Base-by-base conservation (phyloP, 2,797 vertebrate genomes). In the Tragelaphus eurycerus region DNA sequence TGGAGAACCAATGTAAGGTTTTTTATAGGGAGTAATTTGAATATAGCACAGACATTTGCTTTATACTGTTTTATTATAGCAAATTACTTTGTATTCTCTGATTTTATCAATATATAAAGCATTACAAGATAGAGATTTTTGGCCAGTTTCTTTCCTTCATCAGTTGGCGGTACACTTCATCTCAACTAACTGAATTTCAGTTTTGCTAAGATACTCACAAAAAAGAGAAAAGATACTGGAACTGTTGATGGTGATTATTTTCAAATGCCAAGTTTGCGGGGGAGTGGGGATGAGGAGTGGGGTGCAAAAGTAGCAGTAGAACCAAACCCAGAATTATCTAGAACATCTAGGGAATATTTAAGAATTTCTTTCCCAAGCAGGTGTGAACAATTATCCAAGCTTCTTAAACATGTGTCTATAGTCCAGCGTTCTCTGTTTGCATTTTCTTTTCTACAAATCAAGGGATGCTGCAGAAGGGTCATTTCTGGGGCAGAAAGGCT, bases 401-500 rank as follows among this genome's bases (percentile, higher is more conserved):
- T 64, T 88, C 59, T 82, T 82, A 86, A 91, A 89, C 27, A 54
- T 14, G 46, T 46, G 89, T 60, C 90, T 88, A 1, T 23, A 82
- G 62, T 31, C 62, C 84, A 43, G 48, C 34, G 67, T 43, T 86
- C 84, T 29, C 90, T 27, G 55, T 83, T 97, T 95, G 64, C 27
- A 59, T 89, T 92, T 89, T 96, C 60, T 93, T 97, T 97, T 96
- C 74, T 46, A 46, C 83, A 97, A 88, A 89, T 90, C 96, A 96
- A 96, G 46, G 55, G n/a, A 90, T 34, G 31, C 23, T 78, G 74
- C 78, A 87, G 85, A 95, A 83, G 60, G 92, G 92, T 97, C 95
- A 90, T n/a, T 94, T 71, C 92, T 94, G 83, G 95, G 94, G 31
- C 93, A 89, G 9, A 94, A 83, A 34, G 67, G 46, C 79, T 25